Evolutionary conservation across 2,888 invertebrate species (phyloP), one percentile per base, ranked within the genome.

Genomic region (Drosophila borealis): DNA sequence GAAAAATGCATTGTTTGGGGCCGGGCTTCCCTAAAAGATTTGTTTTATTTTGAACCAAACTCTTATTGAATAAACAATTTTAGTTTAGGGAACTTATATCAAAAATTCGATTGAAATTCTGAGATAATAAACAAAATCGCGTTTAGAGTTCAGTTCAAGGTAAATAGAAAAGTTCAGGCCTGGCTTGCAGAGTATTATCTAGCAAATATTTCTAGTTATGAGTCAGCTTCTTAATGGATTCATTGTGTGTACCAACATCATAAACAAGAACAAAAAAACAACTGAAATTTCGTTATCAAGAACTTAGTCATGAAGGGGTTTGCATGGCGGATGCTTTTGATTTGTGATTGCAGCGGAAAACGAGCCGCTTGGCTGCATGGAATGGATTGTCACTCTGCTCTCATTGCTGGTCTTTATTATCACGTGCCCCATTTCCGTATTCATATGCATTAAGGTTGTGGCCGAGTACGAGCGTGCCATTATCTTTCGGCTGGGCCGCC

Each of bases 391-490:
- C 14, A 96, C 96, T 13, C 90, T 95, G 48, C 93, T 95, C 49
- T 96, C 97, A 10, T 93, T 96, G 61, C 88, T 97, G 50, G 92
- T 97, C 21, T 94, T 97, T 90, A 93, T 97, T 84, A 90, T 96
- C 72, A 97, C 97, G 3, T 94, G 97, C 84, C 97, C 97, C 34
- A 95, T 97, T 89, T 97, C 97, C 3, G 92, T 97, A 63, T 96
- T 96, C 91, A 95, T 96, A 91, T 96, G 96, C 92, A 97, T 97
- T 91, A 97, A 97, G 94, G 96, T 97, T 6, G 96, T 97, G 0
- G 96, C 96, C 89, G 97, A 97, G 91, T 97, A 97, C 89, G 97
- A 97, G 91, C 93, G 98, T 86, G 96, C 96, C 2, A 97, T 98
- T 0, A 97, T 98, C 89, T 98, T 98, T 92, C 95, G 97, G 19